Evolutionary conservation across 2,797 vertebrate species (phyloP), one percentile per base, ranked within the genome.

Genomic region (Tapera naevia): DNA sequence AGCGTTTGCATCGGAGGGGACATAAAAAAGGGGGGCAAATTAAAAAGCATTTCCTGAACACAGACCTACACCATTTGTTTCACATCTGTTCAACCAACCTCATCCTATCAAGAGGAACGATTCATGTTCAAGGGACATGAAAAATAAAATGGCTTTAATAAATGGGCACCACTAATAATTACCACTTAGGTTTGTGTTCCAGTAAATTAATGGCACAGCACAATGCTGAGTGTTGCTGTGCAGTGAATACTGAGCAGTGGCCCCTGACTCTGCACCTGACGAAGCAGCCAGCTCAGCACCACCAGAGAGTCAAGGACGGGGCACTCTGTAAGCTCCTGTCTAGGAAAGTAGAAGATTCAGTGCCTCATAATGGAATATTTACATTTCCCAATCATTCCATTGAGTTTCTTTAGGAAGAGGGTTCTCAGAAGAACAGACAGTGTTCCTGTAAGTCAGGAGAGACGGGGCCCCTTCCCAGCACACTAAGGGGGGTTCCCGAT

Each of bases 111-210:
- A 45, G 67, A 54, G 67, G 66, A 45, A 37, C 11, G 3, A 92
- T 76, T 82, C 85, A 89, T 41, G 80, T 73, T 84, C 65, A 75
- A 85, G 74, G 56, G 62, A 87, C 71, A 32, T 9, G 64, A 65
- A 75, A 87, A 94, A 87, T 82, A 91, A 93, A 93, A 61, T 5
- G 64, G 62, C 62, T 51, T 7, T 66, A 79, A 84, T 62, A 89
- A 93, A 94, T 58, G 71, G 78, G 15, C 64, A 48, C 25, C 70
- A 60, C 78, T 80, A 89, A 76, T 89, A 76, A 94, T 92, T 48
- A 15, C 78, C 92, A 62, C 70, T 87, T 70, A 75, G 24, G 18
- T 48, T 41, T 56, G 56, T 70, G 89, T 64, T 35, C 70, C 11
- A 23, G 78, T 24, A 70, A 82, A 37, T 92, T 56, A 82, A 73